These are phyloP conservation scores for Archips crataeganus DNA, from an alignment of 2,888 invertebrate species.

Conservation along the genomic window DNA sequence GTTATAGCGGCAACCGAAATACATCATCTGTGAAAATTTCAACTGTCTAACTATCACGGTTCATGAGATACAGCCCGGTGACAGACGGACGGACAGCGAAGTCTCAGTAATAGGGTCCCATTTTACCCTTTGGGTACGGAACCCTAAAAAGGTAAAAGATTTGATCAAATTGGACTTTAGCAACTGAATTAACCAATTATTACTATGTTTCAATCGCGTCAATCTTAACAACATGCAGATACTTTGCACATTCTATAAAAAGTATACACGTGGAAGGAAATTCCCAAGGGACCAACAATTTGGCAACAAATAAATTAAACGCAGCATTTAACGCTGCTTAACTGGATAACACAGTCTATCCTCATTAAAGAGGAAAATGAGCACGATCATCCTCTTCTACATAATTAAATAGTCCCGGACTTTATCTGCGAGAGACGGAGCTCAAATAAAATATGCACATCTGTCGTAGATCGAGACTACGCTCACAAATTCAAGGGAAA, in stretches of 20 bases:
- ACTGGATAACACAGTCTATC: conserved; percentile 40
- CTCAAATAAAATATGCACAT: conserved; percentile 77
- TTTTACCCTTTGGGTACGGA: no score
- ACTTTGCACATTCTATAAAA: not conserved
- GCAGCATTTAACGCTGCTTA: conserved; percentile 30
- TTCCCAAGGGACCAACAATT: conserved; percentile 10
- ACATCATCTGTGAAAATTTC: no score
- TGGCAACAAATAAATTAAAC: conserved; percentile 26
- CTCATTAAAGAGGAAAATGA: conserved; percentile 38
- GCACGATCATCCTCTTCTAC: conserved; percentile 49
- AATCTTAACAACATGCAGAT: not conserved
- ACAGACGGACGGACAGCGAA: no score
- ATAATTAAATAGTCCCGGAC: conserved; percentile 68
- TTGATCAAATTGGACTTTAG: no score
- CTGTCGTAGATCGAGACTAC: conserved; percentile 59
- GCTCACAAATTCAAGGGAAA: conserved; percentile 57
- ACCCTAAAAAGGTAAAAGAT: no score
- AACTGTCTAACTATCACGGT: no score
- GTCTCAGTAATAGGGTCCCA: no score
- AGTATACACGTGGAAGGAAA: not conserved
- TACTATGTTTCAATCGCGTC: no score
- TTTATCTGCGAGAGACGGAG: conserved; percentile 41
- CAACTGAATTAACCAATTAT: no score
- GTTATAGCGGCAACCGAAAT: no score
- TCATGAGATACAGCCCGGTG: no score